Conservation (phyloP, 2,888 invertebrate genomes). For the Teleogryllus oceanicus region DNA sequence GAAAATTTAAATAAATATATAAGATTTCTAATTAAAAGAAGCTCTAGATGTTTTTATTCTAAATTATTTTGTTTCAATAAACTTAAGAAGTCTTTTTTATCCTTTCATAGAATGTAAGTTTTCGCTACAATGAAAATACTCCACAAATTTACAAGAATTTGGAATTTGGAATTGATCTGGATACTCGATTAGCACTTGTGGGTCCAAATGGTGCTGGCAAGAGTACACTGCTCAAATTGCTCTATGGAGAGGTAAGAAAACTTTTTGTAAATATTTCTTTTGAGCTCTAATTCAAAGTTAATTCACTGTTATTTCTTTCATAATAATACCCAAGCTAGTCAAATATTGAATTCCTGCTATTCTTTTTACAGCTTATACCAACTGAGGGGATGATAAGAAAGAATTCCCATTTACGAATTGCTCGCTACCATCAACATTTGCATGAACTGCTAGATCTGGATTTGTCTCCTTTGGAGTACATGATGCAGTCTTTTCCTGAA, state of each 20-base stretch:
- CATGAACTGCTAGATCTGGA: constrained; percentile 94
- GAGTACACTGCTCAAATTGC: constrained; percentile 91
- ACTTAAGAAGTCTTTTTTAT: constrained; percentile 29
- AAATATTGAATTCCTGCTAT: background rate
- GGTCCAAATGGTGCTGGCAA: constrained; percentile 99
- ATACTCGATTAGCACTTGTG: constrained; percentile 90
- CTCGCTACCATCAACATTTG: constrained; percentile 97
- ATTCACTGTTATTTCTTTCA: background rate
- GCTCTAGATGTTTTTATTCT: too few species aligned
- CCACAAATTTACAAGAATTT: constrained; percentile 95
- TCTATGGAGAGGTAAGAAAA: constrained; percentile 80
- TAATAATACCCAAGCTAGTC: background rate
- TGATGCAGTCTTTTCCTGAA: constrained; percentile 95
- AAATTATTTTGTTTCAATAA: too few species aligned
- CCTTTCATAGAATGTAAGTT: constrained; percentile 77
- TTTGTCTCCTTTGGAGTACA: constrained; percentile 93
- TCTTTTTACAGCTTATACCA: constrained; percentile 71
- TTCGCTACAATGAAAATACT: constrained; percentile 80
- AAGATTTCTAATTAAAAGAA: too few species aligned
- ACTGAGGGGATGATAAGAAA: constrained; percentile 95
- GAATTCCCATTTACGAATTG: constrained; percentile 96
- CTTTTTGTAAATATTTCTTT: background rate
- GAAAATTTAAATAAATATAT: too few species aligned
- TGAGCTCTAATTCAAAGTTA: background rate
- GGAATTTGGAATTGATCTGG: constrained; percentile 98